Conservation (phyloP, 2,888 invertebrate species). For the Belgica antarctica region DNA sequence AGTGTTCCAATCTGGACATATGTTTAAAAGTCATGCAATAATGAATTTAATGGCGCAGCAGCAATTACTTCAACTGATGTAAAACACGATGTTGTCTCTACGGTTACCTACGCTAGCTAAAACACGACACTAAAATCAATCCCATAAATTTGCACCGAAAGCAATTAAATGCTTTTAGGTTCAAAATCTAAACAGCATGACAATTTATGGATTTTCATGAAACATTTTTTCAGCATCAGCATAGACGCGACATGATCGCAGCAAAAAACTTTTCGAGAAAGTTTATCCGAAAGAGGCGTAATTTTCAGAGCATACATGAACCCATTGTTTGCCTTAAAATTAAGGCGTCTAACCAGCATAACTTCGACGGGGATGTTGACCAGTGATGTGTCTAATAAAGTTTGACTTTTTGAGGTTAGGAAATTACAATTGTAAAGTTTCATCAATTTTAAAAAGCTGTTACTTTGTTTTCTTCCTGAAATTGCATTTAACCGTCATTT, state of each 20-base stretch:
- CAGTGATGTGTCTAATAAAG: too few relatives aligned
- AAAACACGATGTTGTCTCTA: conserved; percentile 11
- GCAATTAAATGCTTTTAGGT: conserved; percentile 32
- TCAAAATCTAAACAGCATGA: conserved; percentile 11
- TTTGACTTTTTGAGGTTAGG: too few relatives aligned
- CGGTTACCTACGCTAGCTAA: background rate
- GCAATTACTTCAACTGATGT: conserved; percentile 3
- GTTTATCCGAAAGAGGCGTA: background rate
- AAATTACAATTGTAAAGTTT: too few relatives aligned
- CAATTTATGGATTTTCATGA: conserved; percentile 26
- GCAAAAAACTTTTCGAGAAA: background rate
- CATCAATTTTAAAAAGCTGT: too few relatives aligned
- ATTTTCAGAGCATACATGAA: background rate
- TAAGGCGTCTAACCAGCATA: conserved; percentile 21
- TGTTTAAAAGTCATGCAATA: conserved; percentile 10
- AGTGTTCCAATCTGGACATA: background rate
- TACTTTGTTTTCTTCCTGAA: background rate
- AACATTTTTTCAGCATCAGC: background rate
- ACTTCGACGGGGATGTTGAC: too few relatives aligned
- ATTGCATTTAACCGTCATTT: background rate
- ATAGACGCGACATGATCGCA: background rate
- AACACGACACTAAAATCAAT: conserved; percentile 30
- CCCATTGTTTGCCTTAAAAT: conserved; percentile 3
- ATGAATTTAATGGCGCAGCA: conserved; percentile 14
- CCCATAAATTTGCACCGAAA: conserved; percentile 29